A percentile compares a stretch with the other conserved stretches of the same genome.
Evolutionary conservation across 2,113 vertebrate genomes (phyloP).

Genomic region (Tylochromis polylepis): DNA sequence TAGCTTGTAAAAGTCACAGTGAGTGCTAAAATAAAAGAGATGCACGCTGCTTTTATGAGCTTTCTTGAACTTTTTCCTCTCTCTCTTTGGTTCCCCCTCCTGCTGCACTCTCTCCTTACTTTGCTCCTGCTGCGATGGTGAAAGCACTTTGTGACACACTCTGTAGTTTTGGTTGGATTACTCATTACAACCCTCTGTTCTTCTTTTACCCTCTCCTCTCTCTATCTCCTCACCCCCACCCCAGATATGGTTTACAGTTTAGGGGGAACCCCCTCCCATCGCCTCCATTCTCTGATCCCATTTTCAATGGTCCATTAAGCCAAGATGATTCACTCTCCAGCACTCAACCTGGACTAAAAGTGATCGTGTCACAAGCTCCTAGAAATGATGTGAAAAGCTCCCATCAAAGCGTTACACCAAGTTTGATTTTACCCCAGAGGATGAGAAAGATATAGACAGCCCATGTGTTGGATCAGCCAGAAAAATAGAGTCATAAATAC

Average conservation of each 20-base stretch:
- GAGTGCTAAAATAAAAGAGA: slow-evolving; percentile 57
- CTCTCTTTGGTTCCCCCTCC: not conserved
- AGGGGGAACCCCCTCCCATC: not conserved
- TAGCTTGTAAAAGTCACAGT: slow-evolving; percentile 57
- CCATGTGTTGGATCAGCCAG: slow-evolving; percentile 4
- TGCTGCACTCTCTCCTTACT: not conserved
- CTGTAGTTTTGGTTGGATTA: not conserved
- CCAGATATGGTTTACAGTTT: slow-evolving; percentile 8
- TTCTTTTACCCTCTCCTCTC: not conserved
- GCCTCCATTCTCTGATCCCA: slow-evolving; percentile 12
- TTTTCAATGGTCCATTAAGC: slow-evolving; percentile 40
- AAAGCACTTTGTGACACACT: slow-evolving; percentile 25
- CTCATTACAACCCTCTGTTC: not conserved
- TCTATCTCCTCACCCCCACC: not conserved
- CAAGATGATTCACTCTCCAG: slow-evolving; percentile 23
- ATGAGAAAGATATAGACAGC: not conserved
- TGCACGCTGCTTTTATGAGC: slow-evolving; percentile 55
- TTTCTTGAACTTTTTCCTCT: slow-evolving; percentile 17
- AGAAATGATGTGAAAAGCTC: slow-evolving; percentile 17
- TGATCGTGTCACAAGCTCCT: slow-evolving; percentile 15
- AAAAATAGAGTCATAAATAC: slow-evolving; percentile 29
- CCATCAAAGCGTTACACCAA: not conserved
- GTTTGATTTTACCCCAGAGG: slow-evolving; percentile 1
- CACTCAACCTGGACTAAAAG: not conserved
- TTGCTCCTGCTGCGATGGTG: not conserved